phyloP scores from a whole-genome alignment of 2,888 invertebrate species.

The Clistopyga incitator region DNA sequence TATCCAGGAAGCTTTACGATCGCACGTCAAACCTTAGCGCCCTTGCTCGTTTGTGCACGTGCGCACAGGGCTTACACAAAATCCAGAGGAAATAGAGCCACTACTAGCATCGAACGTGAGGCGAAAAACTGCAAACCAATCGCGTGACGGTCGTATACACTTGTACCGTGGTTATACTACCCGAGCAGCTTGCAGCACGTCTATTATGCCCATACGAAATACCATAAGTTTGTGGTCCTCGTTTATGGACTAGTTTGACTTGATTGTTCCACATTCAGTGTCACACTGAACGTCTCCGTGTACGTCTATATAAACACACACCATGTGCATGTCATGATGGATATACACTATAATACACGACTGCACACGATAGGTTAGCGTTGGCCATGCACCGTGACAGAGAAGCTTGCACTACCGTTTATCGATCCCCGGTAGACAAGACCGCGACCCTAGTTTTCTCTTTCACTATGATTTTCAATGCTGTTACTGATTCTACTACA shows the following conservation, averaged over 20 bases:
- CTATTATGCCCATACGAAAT: conserved; percentile 13
- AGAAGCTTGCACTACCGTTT: conserved; percentile 41
- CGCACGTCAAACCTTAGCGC: conserved; percentile 46
- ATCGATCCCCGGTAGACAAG: conserved; percentile 47
- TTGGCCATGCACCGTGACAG: conserved; percentile 48
- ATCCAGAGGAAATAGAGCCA: neutral
- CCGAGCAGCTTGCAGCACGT: neutral
- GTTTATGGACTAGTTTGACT: conserved; percentile 44
- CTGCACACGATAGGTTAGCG: conserved; percentile 39
- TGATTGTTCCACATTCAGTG: conserved; percentile 23
- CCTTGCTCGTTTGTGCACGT: conserved; percentile 35
- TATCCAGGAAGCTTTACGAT: conserved; percentile 49
- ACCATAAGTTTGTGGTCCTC: conserved; percentile 44
- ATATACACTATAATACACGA: conserved; percentile 2
- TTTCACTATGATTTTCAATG: conserved; percentile 46
- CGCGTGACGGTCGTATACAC: conserved; percentile 44
- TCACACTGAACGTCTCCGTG: neutral
- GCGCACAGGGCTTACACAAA: conserved; percentile 21
- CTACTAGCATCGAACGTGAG: neutral
- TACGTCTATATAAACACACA: neutral
- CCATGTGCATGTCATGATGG: neutral
- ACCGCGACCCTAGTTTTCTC: conserved; percentile 54
- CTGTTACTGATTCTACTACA: neutral
- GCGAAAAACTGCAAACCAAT: conserved; percentile 31
- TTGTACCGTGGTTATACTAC: neutral